A percentile compares a stretch with the other conserved stretches of the same genome.
Conservation (phyloP, 2,113 vertebrate species). For the Gopherus evgoodei region DNA sequence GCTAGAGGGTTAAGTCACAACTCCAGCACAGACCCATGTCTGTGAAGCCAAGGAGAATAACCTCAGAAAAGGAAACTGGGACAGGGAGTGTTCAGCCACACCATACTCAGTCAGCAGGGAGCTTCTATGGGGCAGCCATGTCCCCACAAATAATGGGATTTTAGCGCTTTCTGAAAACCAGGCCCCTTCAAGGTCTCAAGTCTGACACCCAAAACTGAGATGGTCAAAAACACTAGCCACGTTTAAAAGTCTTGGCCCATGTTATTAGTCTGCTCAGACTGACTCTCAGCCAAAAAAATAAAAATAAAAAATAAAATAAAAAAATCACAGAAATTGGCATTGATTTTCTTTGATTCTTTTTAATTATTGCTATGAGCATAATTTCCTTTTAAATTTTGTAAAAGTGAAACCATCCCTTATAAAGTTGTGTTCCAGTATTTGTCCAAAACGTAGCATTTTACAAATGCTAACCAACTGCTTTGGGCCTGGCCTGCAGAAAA, state of each 20-base stretch:
- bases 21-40: too few species aligned
- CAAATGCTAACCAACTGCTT: background rate
- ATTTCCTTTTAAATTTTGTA: fast-evolving
- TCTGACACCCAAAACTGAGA: background rate
- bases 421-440: background rate
- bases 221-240: background rate
- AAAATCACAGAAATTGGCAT: background rate
- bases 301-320: background rate
- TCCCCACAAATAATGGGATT: too few species aligned
- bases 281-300: background rate
- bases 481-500: background rate
- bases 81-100: background rate
- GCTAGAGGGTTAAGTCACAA: too few species aligned
- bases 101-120: background rate
- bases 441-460: background rate
- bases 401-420: background rate
- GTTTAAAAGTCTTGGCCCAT: background rate
- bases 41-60: too few species aligned
- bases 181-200: background rate
- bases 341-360: background rate
- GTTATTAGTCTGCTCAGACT: background rate
- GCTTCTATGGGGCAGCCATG: background rate
- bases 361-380: background rate
- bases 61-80: too few species aligned
- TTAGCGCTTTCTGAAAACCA: background rate